Base-by-base conservation (phyloP, 2,113 vertebrate species). In the Casuarius casuarius region DNA sequence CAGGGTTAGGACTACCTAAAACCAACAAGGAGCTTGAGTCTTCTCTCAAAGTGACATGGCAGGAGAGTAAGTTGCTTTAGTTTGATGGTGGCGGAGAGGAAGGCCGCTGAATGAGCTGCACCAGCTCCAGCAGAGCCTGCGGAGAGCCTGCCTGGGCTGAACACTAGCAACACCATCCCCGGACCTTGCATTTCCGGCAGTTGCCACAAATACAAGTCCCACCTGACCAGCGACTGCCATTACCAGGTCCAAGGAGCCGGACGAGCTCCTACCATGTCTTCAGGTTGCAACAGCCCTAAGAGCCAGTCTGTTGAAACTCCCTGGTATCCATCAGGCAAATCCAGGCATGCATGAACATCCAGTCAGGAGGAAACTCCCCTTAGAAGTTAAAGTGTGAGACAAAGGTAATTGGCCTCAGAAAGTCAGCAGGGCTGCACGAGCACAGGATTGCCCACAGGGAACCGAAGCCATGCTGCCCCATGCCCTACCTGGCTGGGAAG, bases 51-150 rank as follows among this genome's bases (percentile, higher is more conserved):
- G 49, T 22, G 10, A 40, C 56, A 17, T 28, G 16, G 13, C 58
- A 28, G 73, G 74, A 84, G 33, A 67, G 8, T 4, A n/a, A 87
- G 29, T 35, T 20, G 33, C 25, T 94, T 44, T 33, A 78, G 14
- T 33, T 9, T 22, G 44, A 49, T 0, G 1, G 35, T 33, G 40
- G 12, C 2, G 10, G 21, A 38, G 4, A 79, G 26, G 58, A 89
- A 83, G 72, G 29, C 38, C 38, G 38, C 38, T 38, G 38, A 20
- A 20, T 7, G 9, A 65, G 23, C 16, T 1, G 3, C 49, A 38
- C 28, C 17, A 8, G 3, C 3, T 16, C 59, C 38, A 44, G 42
- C 23, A 0, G 4, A 31, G 13, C 26, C 38, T 31, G 29, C 13
- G 44, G 31, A 87, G 63, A 66, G 9, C 14, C 46, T 49, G 65